Percentiles rank a stretch among this genome's conserved stretches.
Evolutionary conservation across 2,888 invertebrate species (phyloP).

Genomic region (Yponomeuta evonymella): DNA sequence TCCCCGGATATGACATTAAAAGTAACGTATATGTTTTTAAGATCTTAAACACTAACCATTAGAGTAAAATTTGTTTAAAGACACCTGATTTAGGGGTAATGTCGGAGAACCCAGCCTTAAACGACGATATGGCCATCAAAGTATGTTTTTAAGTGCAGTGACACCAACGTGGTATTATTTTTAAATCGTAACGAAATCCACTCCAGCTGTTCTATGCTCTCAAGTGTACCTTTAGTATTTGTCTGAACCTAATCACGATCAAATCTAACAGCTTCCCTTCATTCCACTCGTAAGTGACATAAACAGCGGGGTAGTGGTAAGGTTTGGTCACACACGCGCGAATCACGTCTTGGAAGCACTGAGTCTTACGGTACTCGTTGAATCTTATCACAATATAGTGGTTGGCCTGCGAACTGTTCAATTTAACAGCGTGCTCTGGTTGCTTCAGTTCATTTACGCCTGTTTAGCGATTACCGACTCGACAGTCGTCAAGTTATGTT

Average conservation of each 20-base stretch:
- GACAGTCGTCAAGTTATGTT: background rate
- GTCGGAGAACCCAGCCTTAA: background rate
- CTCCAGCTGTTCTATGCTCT: background rate
- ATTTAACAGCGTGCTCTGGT: background rate
- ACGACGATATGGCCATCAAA: background rate
- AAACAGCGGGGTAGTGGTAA: background rate
- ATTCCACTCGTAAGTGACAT: background rate
- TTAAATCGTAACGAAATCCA: background rate
- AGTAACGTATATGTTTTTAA: too few relatives aligned
- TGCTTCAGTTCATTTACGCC: background rate
- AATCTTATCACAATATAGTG: conserved; percentile 16
- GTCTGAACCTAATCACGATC: too few relatives aligned
- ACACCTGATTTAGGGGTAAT: too few relatives aligned
- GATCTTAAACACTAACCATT: too few relatives aligned
- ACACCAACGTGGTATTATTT: background rate
- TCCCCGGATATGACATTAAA: too few relatives aligned
- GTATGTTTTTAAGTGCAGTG: background rate
- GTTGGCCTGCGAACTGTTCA: background rate
- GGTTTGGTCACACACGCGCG: background rate
- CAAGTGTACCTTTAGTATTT: too few relatives aligned
- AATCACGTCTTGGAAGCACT: conserved; percentile 15
- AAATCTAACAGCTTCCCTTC: background rate
- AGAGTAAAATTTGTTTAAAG: too few relatives aligned
- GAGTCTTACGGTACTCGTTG: conserved; percentile 7
- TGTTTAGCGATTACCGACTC: background rate